Base-by-base conservation (phyloP, 1,140 invertebrate genomes). In the Charaxes varanes region DNA sequence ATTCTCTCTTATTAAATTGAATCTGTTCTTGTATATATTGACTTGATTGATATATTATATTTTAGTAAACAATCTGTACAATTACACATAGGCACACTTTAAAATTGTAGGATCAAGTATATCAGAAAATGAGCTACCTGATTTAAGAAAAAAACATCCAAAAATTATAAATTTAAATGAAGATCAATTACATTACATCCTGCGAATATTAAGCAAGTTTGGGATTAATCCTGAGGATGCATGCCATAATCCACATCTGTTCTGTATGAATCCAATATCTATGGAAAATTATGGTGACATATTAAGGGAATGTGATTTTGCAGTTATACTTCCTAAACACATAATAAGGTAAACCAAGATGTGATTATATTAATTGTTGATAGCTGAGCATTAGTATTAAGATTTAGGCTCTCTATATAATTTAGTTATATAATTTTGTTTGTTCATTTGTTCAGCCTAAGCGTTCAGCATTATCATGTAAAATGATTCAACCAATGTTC, bases 241-340 rank as follows among this genome's bases (percentile, higher is more conserved):
- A 3, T 65, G 85, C 11, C 12, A 65, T 6, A 67, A 87, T 37
- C 85, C 84, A n/a, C 85, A 85, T 67, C 59, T 87, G 3, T 83
- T 88, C 21, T 78, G 77, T 23, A 85, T 85, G 60, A 85, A 86
- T 45, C 68, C 74, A 3, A 69, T 85, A 33, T 86, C 85, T 16
- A 62, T 87, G 40, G 77, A 84, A 7, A 87, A 87, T 60, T 85
- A 87, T 50, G 80, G 81, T 31, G 80, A 76, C 53, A 86, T 87
- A 21, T 56, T 88, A 2, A 64, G 60, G 36, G 87, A 88, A 64
- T 87, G 86, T 68, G 71, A 85, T 0, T 86, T 87, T 48, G 24
- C 73, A 6, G 55, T 72, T 30, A 65, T 87, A n/a, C 58, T 62
- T 6, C 71, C 87, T 7, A 59, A 64, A 38, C 62, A 83, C 22